Conservation (phyloP, 1,140 invertebrate species). For the Bombus pascuorum region DNA sequence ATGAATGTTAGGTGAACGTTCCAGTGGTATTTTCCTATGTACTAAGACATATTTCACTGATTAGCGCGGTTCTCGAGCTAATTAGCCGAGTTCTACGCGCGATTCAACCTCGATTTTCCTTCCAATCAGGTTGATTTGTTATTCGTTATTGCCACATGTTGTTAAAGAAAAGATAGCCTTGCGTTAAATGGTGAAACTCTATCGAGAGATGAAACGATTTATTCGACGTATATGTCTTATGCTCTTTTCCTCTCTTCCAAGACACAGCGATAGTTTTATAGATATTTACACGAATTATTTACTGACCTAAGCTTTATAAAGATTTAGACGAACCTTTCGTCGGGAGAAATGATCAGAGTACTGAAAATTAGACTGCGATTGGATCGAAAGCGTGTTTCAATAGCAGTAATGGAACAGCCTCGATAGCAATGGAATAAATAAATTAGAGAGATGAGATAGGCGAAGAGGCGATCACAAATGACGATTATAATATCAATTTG, state of each 20-base stretch:
- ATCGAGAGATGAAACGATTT: background rate
- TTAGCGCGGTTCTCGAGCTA: background rate
- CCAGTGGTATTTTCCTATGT: no score
- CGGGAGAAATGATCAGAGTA: no score
- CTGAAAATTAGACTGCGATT: no score
- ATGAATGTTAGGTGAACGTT: background rate
- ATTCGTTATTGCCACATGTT: conserved; percentile 15
- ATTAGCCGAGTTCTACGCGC: background rate
- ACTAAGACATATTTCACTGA: background rate
- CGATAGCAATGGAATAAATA: no score
- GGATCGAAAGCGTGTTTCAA: no score
- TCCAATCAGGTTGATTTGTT: background rate
- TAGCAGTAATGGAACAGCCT: no score
- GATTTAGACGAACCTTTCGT: no score
- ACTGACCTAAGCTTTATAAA: no score
- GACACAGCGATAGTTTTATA: background rate
- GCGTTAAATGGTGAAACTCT: background rate
- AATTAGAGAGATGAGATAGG: no score
- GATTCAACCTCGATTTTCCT: conserved; percentile 16
- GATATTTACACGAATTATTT: no score
- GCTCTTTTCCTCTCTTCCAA: background rate
- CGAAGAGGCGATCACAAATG: no score
- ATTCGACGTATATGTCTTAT: background rate
- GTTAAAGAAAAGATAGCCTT: background rate
- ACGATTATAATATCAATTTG: no score